phyloP scores from a whole-genome alignment of 2,888 invertebrate genomes.

The Ectropis crepuscularia region DNA sequence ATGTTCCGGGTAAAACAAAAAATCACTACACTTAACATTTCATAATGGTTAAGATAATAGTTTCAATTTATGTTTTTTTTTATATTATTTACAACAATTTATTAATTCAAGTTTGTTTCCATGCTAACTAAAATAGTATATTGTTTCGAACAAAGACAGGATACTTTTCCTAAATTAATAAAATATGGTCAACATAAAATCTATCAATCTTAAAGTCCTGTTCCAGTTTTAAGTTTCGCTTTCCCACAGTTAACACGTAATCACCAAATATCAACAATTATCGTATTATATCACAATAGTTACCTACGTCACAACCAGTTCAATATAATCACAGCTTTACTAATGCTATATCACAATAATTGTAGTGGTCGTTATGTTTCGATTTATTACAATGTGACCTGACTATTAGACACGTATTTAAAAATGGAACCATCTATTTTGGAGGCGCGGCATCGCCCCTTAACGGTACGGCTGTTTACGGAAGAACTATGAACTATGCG shows the following conservation, averaged over 20 bases:
- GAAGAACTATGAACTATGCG: too few species aligned
- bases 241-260: constrained; percentile 55
- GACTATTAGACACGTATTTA: constrained; percentile 34
- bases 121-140: too few species aligned
- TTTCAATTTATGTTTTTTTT: too few species aligned
- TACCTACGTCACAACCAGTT: constrained; percentile 82
- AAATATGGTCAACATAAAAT: neutral
- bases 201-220: constrained; percentile 16
- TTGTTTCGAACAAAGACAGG: too few species aligned
- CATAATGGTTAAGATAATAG: too few species aligned
- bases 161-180: neutral
- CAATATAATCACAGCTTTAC: constrained; percentile 81
- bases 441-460: constrained; percentile 7
- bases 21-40: too few species aligned
- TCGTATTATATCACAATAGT: constrained; percentile 70
- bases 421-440: neutral
- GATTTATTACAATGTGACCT: constrained; percentile 41
- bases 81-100: too few species aligned
- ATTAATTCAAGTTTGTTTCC: too few species aligned
- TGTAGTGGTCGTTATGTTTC: constrained; percentile 50
- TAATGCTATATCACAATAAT: constrained; percentile 77
- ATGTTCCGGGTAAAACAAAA: too few species aligned
- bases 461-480: neutral
- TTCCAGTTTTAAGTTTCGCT: constrained; percentile 50
- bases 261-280: constrained; percentile 68